Base-by-base conservation (phyloP, 2,797 vertebrate genomes). In the Chromis chromis region DNA sequence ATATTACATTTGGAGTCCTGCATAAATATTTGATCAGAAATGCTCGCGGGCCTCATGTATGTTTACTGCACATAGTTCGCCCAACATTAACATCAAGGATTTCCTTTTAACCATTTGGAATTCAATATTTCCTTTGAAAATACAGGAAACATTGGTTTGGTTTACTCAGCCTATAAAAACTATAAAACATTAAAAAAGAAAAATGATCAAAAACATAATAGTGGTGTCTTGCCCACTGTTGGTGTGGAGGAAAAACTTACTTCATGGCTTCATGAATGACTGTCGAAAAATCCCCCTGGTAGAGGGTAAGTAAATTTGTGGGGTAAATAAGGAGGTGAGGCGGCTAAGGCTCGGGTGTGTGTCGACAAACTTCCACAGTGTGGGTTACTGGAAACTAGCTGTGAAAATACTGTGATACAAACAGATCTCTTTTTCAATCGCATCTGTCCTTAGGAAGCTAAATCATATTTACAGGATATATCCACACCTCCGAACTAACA, bases 11-110 rank as follows among this genome's bases (percentile, higher is more conserved):
- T 90, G 89, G 85, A 91, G 78, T 81, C 82, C 85, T 84, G 86
- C 85, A 92, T 93, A 92, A 92, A 93, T 93, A 93, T 93, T 93
- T 92, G 86, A 92, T 92, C 59, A 89, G 86, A 91, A 89, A 91
- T 85, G 84, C 90, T 91, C 77, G 4, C 59, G 81, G 88, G 88
- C 73, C 87, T 82, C 70, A 25, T 89, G 86, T 88, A 82, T 93
- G 90, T 93, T 92, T 93, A 93, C 88, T 88, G 85, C 88, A 86
- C 83, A 76, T 66, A 85, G 87, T 90, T 90, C 79, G 75, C 84
- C 88, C 89, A 84, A 89, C 85, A 90, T 92, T 91, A 91, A 90
- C 91, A 91, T 92, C 89, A 90, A 90, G 81, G 86, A 89, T 89
- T 92, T 91, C 84, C 89, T 92, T 87, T 86, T 71, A 83, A 88